Conservation (phyloP, 1,140 invertebrate genomes). For the Periplaneta americana region DNA sequence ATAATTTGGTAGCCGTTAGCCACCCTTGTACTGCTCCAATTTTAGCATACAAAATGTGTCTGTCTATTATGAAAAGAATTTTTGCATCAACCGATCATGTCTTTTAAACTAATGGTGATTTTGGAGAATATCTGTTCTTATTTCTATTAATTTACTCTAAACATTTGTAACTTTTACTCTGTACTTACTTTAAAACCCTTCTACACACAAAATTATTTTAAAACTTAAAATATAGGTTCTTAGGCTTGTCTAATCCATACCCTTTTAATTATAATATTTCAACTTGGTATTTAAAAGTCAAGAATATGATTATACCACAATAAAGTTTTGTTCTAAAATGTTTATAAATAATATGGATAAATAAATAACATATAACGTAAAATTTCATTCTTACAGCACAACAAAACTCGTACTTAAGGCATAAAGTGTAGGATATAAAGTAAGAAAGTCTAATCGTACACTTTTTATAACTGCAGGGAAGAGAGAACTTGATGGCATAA, state of each 20-base stretch:
- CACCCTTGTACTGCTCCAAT: too few relatives aligned
- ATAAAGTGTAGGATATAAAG: too few relatives aligned
- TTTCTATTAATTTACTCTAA: neutral
- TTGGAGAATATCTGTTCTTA: neutral
- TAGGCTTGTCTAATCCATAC: neutral
- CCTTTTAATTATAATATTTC: neutral
- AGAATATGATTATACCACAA: neutral
- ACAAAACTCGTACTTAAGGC: neutral
- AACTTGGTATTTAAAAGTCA: neutral
- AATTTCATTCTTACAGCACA: neutral
- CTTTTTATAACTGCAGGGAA: too few relatives aligned
- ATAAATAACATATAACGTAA: neutral
- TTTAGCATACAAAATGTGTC: neutral
- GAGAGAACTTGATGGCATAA: too few relatives aligned
- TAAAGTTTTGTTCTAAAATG: constrained; percentile 2
- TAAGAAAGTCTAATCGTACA: too few relatives aligned
- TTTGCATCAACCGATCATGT: neutral
- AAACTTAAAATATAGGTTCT: neutral
- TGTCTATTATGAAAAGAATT: neutral
- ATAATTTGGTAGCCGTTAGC: neutral
- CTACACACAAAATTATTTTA: neutral
- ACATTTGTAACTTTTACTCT: neutral
- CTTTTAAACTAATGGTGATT: neutral
- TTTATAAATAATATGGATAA: constrained; percentile 2
- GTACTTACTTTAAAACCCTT: neutral